Evolutionary conservation across 2,888 invertebrate genomes (phyloP), one percentile per base, ranked within the genome.

Genomic region (Malacosoma neustria): DNA sequence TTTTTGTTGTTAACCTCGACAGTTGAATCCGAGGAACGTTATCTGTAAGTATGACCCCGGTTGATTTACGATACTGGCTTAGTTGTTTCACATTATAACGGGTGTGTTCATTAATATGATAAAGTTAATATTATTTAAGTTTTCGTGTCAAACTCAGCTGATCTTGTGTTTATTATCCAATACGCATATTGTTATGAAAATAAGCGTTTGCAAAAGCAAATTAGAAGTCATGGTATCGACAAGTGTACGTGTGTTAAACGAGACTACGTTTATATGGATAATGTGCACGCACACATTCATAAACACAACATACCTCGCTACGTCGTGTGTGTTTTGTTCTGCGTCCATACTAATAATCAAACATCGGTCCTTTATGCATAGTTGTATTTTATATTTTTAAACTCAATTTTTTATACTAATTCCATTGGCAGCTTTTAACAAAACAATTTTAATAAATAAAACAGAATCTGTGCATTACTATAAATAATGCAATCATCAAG

Each of bases 11-110:
- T 77, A 72, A 74, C 69, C 67, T 72, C 67, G 58, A 63, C 64
- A 55, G 55, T 68, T 57, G 62, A 72, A 69, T 59, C 63, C 57
- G 63, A 71, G 70, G 66, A 61, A 68, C 72, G 64, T 75, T 82
- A 82, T 82, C 80, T 82, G 85, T 85, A 82, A 85, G 85, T 85
- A 85, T 82, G 77, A 82, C 80, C 74, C 72, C 76, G 72, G 73
- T 72, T 69, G 71, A 74, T 75, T 74, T 73, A 72, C 69, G 61
- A 72, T 72, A 75, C 72, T 71, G 62, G 72, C 71, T 71, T 68
- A 64, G 65, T 63, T 69, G 67, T 66, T 57, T 61, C 59, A 9
- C 22, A 36, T 61, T 56, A 54, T 58, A 56, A 48, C 56, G 54
- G 50, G 46, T 48, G 39, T 42, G 42, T 31, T 31, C 30, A 38